Percentiles rank a stretch among this genome's conserved stretches.
These are phyloP conservation scores for Solenopsis invicta DNA, from an alignment of 1,140 invertebrate genomes.

Conservation along the genomic window DNA sequence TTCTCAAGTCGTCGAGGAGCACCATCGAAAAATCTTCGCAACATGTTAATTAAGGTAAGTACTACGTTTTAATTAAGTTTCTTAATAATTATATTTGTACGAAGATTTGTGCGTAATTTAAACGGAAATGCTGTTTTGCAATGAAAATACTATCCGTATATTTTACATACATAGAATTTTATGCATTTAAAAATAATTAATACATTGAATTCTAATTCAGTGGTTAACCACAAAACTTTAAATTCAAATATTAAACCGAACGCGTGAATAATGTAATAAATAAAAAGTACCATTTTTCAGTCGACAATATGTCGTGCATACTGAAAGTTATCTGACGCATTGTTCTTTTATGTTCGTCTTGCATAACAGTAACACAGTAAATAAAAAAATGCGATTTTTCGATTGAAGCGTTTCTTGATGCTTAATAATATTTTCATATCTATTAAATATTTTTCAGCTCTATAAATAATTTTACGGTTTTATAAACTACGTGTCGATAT, in stretches of 20 bases:
- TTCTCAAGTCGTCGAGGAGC: not conserved
- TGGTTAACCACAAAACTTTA: not conserved
- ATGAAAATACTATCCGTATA: not conserved
- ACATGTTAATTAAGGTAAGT: conserved; percentile 4
- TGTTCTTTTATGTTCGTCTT: too few species aligned
- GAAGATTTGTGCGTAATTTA: not conserved
- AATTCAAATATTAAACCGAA: not conserved
- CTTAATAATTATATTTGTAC: not conserved
- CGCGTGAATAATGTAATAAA: too few species aligned
- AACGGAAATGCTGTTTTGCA: not conserved
- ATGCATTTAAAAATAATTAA: not conserved
- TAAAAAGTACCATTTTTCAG: too few species aligned
- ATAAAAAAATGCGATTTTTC: too few species aligned
- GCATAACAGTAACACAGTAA: too few species aligned
- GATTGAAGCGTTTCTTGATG: too few species aligned
- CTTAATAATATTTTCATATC: too few species aligned
- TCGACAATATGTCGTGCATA: too few species aligned
- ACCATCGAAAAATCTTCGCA: not conserved
- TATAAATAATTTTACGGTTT: too few species aligned
- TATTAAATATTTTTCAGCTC: too few species aligned
- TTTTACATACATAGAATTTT: not conserved
- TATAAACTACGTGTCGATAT: too few species aligned
- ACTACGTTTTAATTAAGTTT: not conserved
- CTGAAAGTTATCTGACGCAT: too few species aligned
- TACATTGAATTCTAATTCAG: not conserved